These are phyloP conservation scores for Belonocnema kinseyi DNA, from an alignment of 1,140 invertebrate species.

Conservation along the genomic window DNA sequence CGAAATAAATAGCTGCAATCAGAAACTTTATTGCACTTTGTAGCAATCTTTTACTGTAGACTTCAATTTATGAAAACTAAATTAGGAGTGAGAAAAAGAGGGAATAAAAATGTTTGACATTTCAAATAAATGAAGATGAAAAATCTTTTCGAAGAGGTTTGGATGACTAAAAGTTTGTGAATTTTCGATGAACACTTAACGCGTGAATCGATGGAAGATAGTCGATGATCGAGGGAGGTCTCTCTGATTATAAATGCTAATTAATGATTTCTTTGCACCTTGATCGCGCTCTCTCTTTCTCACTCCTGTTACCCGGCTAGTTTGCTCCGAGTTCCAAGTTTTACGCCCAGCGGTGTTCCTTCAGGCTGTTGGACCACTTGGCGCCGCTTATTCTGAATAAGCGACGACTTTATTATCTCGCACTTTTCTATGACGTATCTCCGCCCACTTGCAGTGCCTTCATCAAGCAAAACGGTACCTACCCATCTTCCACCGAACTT, in stretches of 20 bases:
- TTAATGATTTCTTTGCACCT: slow-evolving; percentile 63
- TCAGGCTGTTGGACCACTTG: slow-evolving; percentile 53
- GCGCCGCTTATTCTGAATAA: slow-evolving; percentile 57
- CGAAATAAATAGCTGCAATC: slow-evolving; percentile 10
- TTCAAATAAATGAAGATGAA: neutral
- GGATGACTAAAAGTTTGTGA: neutral
- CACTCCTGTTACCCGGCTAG: slow-evolving; percentile 41
- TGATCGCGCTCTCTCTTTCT: slow-evolving; percentile 40
- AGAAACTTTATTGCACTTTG: slow-evolving; percentile 26
- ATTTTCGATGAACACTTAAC: slow-evolving; percentile 34
- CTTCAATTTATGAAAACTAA: neutral
- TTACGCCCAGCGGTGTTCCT: slow-evolving; percentile 44
- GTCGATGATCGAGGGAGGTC: slow-evolving; percentile 35
- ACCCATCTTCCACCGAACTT: neutral
- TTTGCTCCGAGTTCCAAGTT: slow-evolving; percentile 45
- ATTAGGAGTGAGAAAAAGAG: slow-evolving; percentile 10
- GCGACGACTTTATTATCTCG: slow-evolving; percentile 58
- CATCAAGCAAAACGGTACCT: slow-evolving; percentile 38
- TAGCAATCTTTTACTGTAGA: neutral
- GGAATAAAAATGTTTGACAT: neutral
- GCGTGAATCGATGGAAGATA: slow-evolving; percentile 59
- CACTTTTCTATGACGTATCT: slow-evolving; percentile 45
- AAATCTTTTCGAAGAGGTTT: neutral
- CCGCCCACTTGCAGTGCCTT: slow-evolving; percentile 40
- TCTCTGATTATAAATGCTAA: slow-evolving; percentile 65